phyloP scores from a whole-genome alignment of 2,113 vertebrate genomes.

The Atractosteus spatula region DNA sequence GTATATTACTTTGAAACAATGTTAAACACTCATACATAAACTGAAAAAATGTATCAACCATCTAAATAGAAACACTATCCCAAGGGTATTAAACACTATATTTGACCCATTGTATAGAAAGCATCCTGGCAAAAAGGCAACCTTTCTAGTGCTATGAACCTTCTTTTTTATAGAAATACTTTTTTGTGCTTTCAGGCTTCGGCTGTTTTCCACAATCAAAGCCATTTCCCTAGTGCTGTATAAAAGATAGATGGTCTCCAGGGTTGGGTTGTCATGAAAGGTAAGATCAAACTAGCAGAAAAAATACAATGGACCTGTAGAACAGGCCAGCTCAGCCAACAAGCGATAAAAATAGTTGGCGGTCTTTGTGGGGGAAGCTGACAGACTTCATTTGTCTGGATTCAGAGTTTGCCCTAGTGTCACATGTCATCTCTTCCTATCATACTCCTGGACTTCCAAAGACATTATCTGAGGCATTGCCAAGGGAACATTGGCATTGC shows the following conservation, averaged over 20 bases:
- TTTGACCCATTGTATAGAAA: neutral
- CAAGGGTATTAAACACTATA: slow-evolving; percentile 20
- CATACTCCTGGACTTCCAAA: slow-evolving; percentile 45
- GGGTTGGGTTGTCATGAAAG: slow-evolving; percentile 75
- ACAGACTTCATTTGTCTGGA: slow-evolving; percentile 75
- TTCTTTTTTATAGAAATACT: slow-evolving; percentile 21
- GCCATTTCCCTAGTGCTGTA: slow-evolving; percentile 36
- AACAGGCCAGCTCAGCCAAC: slow-evolving; percentile 64
- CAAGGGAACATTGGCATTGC: slow-evolving; percentile 36
- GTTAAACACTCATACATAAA: no score
- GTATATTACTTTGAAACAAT: no score
- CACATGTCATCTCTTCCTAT: slow-evolving; percentile 54
- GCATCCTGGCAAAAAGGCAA: neutral
- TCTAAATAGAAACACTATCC: slow-evolving; percentile 40
- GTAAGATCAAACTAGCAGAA: slow-evolving; percentile 70
- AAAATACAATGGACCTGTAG: slow-evolving; percentile 69
- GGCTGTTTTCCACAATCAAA: slow-evolving; percentile 32
- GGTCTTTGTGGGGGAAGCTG: slow-evolving; percentile 65
- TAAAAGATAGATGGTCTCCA: slow-evolving; percentile 73
- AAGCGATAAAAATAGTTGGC: slow-evolving; percentile 61
- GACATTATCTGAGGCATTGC: slow-evolving; percentile 51
- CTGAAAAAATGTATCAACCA: slow-evolving; percentile 2
- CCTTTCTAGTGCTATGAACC: neutral
- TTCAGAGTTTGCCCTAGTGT: slow-evolving; percentile 60
- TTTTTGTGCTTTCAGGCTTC: slow-evolving; percentile 5